A percentile compares a stretch with the other conserved stretches of the same genome.
Evolutionary conservation across 2,888 invertebrate species (phyloP).

Genomic region (Xestia xanthographa): DNA sequence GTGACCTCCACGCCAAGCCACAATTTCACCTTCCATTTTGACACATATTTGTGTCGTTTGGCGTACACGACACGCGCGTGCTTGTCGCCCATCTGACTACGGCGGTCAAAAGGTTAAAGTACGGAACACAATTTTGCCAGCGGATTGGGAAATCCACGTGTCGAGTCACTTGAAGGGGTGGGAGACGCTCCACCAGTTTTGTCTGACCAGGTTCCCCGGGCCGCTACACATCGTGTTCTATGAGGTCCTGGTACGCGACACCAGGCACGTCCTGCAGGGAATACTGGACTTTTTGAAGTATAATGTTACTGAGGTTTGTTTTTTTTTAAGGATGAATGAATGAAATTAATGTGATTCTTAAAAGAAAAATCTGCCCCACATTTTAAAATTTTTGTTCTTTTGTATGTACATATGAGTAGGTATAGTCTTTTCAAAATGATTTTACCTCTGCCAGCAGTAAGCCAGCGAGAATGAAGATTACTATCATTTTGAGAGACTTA

Average conservation of each 20-base stretch:
- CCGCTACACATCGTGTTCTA: slow-evolving; percentile 93
- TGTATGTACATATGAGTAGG: no score
- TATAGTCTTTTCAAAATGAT: not conserved
- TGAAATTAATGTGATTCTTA: not conserved
- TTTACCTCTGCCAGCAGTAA: not conserved
- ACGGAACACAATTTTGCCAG: no score
- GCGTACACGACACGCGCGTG: no score
- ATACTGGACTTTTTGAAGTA: slow-evolving; percentile 91
- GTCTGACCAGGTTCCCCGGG: slow-evolving; percentile 93
- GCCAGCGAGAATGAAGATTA: not conserved
- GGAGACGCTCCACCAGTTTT: slow-evolving; percentile 93
- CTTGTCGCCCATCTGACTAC: no score
- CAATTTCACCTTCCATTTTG: no score
- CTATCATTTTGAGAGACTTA: not conserved
- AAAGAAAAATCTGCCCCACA: not conserved
- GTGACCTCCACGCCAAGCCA: no score
- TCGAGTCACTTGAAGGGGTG: slow-evolving; percentile 92
- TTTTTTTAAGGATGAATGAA: not conserved
- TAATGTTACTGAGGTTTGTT: slow-evolving; percentile 87
- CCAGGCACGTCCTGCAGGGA: slow-evolving; percentile 90
- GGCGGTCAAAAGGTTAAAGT: no score
- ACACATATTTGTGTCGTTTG: no score
- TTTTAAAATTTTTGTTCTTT: not conserved
- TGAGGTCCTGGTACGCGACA: slow-evolving; percentile 92
- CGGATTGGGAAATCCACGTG: slow-evolving; percentile 93